Percentiles rank a stretch among this genome's conserved stretches.
Conservation (phyloP, 2,113 vertebrate genomes). For the Lagopus muta region DNA sequence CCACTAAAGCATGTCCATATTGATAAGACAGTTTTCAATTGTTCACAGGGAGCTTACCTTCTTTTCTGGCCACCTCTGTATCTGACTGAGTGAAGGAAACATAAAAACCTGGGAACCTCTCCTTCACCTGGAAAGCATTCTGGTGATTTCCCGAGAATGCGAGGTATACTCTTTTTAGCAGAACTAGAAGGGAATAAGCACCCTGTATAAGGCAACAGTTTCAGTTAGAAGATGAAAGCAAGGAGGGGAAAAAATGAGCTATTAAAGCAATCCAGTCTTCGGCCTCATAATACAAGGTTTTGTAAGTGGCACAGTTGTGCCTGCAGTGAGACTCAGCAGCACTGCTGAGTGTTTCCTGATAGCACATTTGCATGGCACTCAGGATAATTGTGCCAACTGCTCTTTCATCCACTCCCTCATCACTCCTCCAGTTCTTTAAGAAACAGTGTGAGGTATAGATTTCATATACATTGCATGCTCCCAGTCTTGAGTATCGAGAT, state of each 20-base stretch:
- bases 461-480: not conserved
- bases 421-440: not conserved
- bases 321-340: not conserved
- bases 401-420: not conserved
- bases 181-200: not conserved
- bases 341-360: not conserved
- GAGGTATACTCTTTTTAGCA: not conserved
- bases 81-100: too few species aligned
- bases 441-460: not conserved
- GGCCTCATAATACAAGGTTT: not conserved
- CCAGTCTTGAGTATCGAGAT: accelerated
- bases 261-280: not conserved
- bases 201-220: not conserved
- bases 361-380: not conserved
- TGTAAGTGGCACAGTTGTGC: not conserved
- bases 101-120: not conserved
- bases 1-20: too few species aligned
- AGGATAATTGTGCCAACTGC: not conserved
- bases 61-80: too few species aligned
- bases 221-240: not conserved
- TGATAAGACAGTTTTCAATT: not conserved
- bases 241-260: not conserved
- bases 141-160: not conserved
- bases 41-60: too few species aligned
- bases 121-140: not conserved